Evolutionary conservation across 2,113 vertebrate species (phyloP).

Genomic region (Brienomyrus longianalis): DNA sequence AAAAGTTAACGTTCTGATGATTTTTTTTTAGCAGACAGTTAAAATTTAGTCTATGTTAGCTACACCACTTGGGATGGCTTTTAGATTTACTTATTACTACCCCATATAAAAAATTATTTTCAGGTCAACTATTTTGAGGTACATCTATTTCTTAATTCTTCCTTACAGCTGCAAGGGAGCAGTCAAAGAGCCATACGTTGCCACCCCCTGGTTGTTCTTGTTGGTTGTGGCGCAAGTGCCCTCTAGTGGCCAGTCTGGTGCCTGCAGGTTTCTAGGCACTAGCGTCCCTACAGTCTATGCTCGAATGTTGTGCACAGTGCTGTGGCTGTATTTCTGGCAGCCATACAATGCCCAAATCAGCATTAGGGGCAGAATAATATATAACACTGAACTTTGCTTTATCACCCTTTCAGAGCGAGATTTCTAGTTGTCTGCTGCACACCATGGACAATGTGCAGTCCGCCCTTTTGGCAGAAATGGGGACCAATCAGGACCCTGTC

Average conservation of each 20-base stretch:
- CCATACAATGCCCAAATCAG: not conserved
- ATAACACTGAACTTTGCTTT: not conserved
- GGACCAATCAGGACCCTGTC: constrained; percentile 56
- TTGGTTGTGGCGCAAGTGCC: not conserved
- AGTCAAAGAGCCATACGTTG: not conserved
- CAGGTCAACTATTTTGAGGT: not conserved
- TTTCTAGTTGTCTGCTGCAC: constrained; percentile 58
- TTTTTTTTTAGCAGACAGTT: not conserved
- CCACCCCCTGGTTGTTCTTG: not conserved
- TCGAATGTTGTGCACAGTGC: not conserved
- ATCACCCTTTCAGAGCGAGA: constrained; percentile 43
- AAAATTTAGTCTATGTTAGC: not conserved
- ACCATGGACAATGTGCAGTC: constrained; percentile 72
- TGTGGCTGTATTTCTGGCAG: not conserved
- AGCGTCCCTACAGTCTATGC: not conserved
- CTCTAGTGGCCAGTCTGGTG: not conserved
- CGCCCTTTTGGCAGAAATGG: constrained; percentile 67
- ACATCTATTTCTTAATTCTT: not conserved
- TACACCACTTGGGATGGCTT: not conserved
- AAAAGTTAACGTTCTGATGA: not conserved
- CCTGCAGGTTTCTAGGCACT: not conserved
- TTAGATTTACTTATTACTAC: not conserved
- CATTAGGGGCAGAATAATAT: not conserved
- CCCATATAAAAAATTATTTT: not conserved
- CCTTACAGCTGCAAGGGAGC: not conserved